phyloP scores from a whole-genome alignment of 2,888 invertebrate species.

The Blomia tropicalis region DNA sequence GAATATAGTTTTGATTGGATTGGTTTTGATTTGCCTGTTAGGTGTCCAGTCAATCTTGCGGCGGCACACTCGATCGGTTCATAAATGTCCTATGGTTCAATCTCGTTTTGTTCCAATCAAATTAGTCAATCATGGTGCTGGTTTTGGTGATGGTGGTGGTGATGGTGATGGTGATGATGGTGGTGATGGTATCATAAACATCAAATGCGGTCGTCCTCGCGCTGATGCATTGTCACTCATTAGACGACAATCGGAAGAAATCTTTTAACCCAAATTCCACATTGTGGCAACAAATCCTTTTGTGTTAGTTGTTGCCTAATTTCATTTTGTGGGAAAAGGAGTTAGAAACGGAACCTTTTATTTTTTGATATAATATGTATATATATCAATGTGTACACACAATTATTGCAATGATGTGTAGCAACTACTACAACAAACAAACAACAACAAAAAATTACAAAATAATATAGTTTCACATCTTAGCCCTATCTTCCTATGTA shows the following conservation, averaged over 20 bases:
- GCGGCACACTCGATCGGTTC: background rate
- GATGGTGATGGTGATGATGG: background rate
- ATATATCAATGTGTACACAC: too few species aligned
- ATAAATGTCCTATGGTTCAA: background rate
- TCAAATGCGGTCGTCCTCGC: background rate
- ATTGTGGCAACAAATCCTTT: too few species aligned
- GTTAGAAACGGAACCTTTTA: too few species aligned
- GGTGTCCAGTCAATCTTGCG: background rate
- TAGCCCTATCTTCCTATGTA: too few species aligned
- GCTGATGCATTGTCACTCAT: background rate
- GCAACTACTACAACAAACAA: too few species aligned
- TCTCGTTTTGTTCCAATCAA: background rate
- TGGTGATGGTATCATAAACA: background rate
- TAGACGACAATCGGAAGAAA: slow-evolving; percentile 1
- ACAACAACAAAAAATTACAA: too few species aligned
- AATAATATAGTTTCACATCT: too few species aligned
- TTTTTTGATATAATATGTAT: too few species aligned
- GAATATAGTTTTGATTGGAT: too few species aligned
- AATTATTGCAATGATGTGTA: too few species aligned
- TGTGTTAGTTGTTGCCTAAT: too few species aligned
- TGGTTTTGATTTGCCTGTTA: background rate
- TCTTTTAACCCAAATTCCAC: background rate
- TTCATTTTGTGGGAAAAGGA: too few species aligned
- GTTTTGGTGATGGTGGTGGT: slow-evolving; percentile 1
- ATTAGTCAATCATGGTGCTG: background rate